Evolutionary conservation across 2,113 vertebrate species (phyloP), one percentile per base, ranked within the genome.

Genomic region (Perognathus longimembris): DNA sequence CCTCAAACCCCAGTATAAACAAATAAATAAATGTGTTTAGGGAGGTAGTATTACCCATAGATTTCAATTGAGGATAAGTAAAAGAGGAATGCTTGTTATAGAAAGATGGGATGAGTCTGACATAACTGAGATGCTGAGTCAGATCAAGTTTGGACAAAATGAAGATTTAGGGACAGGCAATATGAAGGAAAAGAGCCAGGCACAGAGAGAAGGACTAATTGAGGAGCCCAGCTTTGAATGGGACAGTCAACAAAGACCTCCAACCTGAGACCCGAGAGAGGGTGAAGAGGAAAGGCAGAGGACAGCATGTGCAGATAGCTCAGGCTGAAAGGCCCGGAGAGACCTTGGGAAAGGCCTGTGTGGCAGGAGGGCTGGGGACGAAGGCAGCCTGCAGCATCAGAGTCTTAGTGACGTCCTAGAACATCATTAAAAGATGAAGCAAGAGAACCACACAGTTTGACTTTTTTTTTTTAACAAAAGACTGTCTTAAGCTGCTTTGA

Each of bases 101-200:
- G 71, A 61, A 82, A 64, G 14, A 14, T n/a, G 75, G 26, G 34
- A 26, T 7, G 38, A 54, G n/a, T 66, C 57, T 59, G 57, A 64
- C 18, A 54, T 6, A 59, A 45, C 1, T n/a, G 45, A 90, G 32
- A 28, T 24, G 12, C 54, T 28, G 36, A 78, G 45, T 45, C 17
- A 74, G 67, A 64, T 34, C 66, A 91, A 88, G 70, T 1, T 54
- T 20, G 59, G 22, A 85, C 91, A 70, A 32, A 94, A 59, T 34
- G 36, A 20, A 11, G 75, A 67, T 66, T 71, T 3, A 10, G 20
- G 34, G 24, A 57, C 11, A 22, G 8, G 3, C 26, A 10, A 20
- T 21, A 1, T 57, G 54, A 67, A 67, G 80, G 30, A 36, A 45
- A 57, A 82, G 18, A 69, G 28, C 34, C 50, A 12, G 50, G 30